These are phyloP conservation scores for Botia almorhae DNA, from an alignment of 2,797 vertebrate species.

Conservation along the genomic window DNA sequence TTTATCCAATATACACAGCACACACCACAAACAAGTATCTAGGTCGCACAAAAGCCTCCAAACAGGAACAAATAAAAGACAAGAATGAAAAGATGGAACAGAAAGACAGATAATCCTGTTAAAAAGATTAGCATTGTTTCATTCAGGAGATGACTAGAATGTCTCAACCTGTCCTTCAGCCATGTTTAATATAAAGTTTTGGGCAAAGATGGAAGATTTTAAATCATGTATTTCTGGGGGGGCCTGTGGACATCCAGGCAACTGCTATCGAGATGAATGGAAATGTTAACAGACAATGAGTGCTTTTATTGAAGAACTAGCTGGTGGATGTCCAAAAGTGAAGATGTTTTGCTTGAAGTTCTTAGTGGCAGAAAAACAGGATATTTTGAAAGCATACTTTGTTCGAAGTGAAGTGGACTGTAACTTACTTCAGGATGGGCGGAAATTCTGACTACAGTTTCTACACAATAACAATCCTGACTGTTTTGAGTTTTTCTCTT, in stretches of 20 bases:
- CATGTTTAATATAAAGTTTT: background rate
- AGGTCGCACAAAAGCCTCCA: background rate
- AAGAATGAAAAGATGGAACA: too few relatives aligned
- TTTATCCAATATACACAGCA: background rate
- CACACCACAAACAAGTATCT: background rate
- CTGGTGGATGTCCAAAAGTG: background rate
- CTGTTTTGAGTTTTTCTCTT: background rate
- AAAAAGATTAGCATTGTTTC: background rate
- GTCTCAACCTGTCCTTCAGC: background rate
- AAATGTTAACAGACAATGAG: slow-evolving; percentile 1
- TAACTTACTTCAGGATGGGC: background rate
- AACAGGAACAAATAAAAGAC: too few relatives aligned
- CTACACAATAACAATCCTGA: background rate
- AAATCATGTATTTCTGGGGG: background rate
- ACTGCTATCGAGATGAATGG: background rate
- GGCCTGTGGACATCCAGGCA: background rate
- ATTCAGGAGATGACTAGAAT: background rate
- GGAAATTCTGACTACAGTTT: background rate
- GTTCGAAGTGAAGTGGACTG: background rate
- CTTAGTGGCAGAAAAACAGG: background rate
- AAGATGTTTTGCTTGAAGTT: background rate
- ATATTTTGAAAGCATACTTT: background rate
- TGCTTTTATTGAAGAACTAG: background rate
- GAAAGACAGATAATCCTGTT: too few relatives aligned
- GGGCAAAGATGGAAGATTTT: background rate